Evolutionary conservation across 2,888 invertebrate species (phyloP), one percentile per base, ranked within the genome.

Genomic region (Branchipolynoe longqiensis): DNA sequence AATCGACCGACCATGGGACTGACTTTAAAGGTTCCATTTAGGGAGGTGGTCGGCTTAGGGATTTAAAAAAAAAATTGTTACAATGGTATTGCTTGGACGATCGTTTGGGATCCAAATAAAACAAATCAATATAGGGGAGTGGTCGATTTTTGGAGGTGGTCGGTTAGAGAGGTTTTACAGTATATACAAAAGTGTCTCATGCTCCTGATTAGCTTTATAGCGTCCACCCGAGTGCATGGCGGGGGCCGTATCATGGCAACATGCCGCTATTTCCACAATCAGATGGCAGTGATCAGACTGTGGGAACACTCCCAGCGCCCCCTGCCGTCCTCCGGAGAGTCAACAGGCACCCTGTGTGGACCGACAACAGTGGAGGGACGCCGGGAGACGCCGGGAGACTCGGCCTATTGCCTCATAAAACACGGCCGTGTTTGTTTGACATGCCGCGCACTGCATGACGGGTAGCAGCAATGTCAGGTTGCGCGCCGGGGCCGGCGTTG

Each of bases 381-480:
- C n/a, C n/a, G n/a, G n/a, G n/a, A n/a, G n/a, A n/a, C n/a, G n/a
- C n/a, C 22, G 6, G 28, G 18, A 78, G 48, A 78, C 18, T 3
- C 25, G 3, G 22, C 54, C 14, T 78, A 48, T 78, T 78, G 78
- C 41, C 48, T 78, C 78, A 48, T 78, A 78, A 41, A 78, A 78
- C 78, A 78, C 18, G 6, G 4, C 18, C 1, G 25, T 78, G 78
- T 78, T 78, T 41, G 41, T 28, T 78, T 78, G 78, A 78, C 78
- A 78, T 78, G 78, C 78, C 78, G 25, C 54, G 78, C 78, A 78
- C 78, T 78, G 22, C 78, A 31, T 41, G 41, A 78, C 41, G 78
- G 48, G 28, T 48, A 25, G 18, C 54, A 25, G 41, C 28, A 54
- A n/a, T n/a, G n/a, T n/a, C n/a, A n/a, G n/a, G n/a, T n/a, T n/a